A percentile compares a stretch with the other conserved stretches of the same genome.
Conservation (phyloP, 2,797 vertebrate species). For the Emydoidea blandingii region DNA sequence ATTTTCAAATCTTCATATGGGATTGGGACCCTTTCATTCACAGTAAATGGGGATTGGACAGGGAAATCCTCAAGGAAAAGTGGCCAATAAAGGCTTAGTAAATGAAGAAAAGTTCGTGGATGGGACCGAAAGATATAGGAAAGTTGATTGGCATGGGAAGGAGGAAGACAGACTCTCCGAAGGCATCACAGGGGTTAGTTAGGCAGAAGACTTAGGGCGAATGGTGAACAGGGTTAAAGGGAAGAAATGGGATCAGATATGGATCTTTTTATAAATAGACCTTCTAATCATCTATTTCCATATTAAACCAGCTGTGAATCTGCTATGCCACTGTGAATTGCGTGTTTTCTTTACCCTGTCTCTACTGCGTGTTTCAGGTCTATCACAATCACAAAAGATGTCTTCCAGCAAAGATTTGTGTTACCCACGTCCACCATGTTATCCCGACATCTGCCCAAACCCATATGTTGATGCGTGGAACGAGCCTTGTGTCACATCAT, state of each 20-base stretch:
- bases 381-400: neutral
- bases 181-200: rapidly evolving
- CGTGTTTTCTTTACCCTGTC: neutral
- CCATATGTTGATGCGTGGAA: neutral
- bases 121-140: neutral
- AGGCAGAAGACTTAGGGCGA: neutral
- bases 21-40: neutral
- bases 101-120: no score
- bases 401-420: neutral
- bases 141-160: neutral
- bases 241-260: neutral
- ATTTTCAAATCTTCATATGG: neutral
- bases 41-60: no score
- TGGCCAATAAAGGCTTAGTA: neutral
- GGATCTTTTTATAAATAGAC: neutral
- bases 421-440: neutral
- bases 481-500: neutral
- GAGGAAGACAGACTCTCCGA: neutral
- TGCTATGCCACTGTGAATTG: neutral
- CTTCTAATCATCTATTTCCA: neutral
- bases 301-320: neutral
- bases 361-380: neutral
- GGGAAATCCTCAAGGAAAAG: neutral
- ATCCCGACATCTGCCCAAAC: neutral
- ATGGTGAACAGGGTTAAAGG: neutral